Conservation (phyloP, 1,140 invertebrate genomes). For the Apocrypta bakeri region DNA sequence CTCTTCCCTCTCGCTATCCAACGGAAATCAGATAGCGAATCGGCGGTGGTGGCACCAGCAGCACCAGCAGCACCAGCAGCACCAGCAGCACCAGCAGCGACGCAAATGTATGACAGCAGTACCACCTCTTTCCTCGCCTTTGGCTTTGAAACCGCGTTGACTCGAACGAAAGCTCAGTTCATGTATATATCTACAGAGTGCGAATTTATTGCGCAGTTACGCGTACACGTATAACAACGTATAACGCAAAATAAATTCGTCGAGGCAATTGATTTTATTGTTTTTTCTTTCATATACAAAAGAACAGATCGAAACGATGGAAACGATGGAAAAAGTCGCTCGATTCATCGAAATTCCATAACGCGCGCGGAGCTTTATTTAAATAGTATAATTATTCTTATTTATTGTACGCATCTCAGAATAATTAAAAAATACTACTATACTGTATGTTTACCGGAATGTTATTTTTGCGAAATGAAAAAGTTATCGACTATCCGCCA, state of each 20-base stretch:
- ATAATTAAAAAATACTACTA: no score
- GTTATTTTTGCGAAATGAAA: not conserved
- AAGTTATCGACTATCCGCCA: no score
- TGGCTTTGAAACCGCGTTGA: not conserved
- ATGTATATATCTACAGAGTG: not conserved
- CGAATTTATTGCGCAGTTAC: not conserved
- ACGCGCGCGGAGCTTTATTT: no score
- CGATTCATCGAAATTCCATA: no score
- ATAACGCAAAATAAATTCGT: not conserved
- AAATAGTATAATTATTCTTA: not conserved
- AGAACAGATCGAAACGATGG: no score
- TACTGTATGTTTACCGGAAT: not conserved
- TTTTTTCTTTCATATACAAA: no score
- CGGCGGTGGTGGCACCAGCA: no score
- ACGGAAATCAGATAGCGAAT: conserved; percentile 37
- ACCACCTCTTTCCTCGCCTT: conserved; percentile 5
- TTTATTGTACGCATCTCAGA: not conserved
- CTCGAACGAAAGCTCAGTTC: conserved; percentile 10
- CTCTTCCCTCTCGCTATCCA: not conserved
- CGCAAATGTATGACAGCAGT: no score
- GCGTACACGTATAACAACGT: not conserved
- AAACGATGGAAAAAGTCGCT: no score
- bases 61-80: no score
- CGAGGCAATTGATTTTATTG: no score
- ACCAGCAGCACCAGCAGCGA: no score